Evolutionary conservation across 2,113 vertebrate genomes (phyloP).

Genomic region (Nannospalax galili): DNA sequence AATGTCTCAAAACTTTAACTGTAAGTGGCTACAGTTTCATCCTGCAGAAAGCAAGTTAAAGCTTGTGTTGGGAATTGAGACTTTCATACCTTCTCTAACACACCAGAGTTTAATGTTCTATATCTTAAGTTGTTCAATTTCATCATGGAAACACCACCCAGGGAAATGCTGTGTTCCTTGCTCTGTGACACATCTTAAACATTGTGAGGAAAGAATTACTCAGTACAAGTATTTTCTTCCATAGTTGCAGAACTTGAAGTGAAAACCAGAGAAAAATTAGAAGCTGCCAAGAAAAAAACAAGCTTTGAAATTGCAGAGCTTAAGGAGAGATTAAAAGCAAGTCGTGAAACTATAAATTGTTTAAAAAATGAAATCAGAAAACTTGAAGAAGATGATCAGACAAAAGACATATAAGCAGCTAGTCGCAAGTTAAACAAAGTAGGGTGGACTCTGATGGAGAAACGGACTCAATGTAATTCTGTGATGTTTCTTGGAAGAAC

Average conservation of each 20-base stretch:
- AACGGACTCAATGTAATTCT: neutral
- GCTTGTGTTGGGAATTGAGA: neutral
- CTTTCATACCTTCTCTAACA: neutral
- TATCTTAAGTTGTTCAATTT: constrained; percentile 40
- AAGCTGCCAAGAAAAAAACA: constrained; percentile 97
- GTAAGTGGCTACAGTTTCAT: neutral
- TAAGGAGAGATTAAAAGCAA: constrained; percentile 98
- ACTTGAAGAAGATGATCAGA: constrained; percentile 97
- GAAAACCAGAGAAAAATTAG: constrained; percentile 97
- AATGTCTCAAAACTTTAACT: neutral
- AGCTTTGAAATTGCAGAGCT: constrained; percentile 98
- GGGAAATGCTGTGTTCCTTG: neutral
- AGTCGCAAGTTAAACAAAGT: neutral
- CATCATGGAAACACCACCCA: neutral
- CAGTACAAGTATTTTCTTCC: constrained; percentile 51
- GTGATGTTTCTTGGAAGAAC: constrained; percentile 50
- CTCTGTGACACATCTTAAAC: neutral
- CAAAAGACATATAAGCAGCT: constrained; percentile 93
- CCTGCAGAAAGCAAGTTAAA: neutral
- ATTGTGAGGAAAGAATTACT: constrained; percentile 13
- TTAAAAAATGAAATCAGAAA: constrained; percentile 97
- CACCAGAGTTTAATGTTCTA: neutral
- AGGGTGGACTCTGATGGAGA: constrained; percentile 25
- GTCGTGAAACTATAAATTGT: constrained; percentile 98
- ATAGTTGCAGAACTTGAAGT: constrained; percentile 96